Conservation (phyloP, 2,113 vertebrate species). For the Passer domesticus region DNA sequence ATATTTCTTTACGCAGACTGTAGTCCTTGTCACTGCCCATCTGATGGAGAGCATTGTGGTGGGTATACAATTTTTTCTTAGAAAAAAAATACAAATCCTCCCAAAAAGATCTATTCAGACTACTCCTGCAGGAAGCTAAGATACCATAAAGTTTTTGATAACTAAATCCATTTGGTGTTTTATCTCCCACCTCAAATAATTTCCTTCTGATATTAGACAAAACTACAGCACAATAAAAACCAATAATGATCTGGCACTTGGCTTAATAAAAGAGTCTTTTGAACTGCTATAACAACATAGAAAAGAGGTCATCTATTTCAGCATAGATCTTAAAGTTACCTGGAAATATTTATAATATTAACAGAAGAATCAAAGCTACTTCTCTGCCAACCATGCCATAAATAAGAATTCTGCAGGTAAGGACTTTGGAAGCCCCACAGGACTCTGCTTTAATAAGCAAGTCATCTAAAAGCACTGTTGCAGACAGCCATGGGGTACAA, state of each 20-base stretch:
- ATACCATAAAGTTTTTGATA: conserved; percentile 43
- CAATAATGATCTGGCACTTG: conserved; percentile 20
- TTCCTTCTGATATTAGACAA: conserved; percentile 43
- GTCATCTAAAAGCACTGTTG: conserved; percentile 11
- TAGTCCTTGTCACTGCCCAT: background rate
- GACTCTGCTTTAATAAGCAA: conserved; percentile 9
- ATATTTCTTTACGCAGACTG: background rate
- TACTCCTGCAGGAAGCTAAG: background rate
- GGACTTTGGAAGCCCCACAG: conserved; percentile 3
- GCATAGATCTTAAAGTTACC: conserved; percentile 49
- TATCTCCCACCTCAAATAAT: conserved; percentile 12
- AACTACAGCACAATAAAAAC: conserved; percentile 58
- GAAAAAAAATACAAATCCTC: background rate
- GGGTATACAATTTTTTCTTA: background rate
- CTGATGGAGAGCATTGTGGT: background rate
- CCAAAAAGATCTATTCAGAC: background rate
- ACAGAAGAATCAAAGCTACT: conserved; percentile 27
- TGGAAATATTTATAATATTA: conserved; percentile 53
- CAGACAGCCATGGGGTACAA: conserved; percentile 1
- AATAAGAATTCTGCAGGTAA: conserved; percentile 16
- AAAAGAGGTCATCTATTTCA: conserved; percentile 11
- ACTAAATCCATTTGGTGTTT: conserved; percentile 56
- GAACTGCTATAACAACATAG: conserved; percentile 5
- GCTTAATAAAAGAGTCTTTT: conserved; percentile 49
- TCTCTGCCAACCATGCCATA: conserved; percentile 13